Base-by-base conservation (phyloP, 2,797 vertebrate species). In the Synaphobranchus kaupii region DNA sequence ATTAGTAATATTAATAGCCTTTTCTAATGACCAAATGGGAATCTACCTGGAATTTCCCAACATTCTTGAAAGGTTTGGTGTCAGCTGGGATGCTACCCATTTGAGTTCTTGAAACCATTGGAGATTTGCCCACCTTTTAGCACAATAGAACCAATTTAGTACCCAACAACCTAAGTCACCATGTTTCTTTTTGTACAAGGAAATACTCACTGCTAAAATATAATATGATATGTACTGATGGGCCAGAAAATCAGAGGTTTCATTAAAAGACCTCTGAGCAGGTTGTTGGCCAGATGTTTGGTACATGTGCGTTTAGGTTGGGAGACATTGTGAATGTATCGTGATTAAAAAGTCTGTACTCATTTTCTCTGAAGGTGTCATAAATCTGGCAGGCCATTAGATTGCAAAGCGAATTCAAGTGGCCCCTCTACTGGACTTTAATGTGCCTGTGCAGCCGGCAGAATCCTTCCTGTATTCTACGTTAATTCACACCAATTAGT, bases 311-410 rank as follows among this genome's bases (percentile, higher is more conserved):
- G 90, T 92, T 91, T 82, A 84, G 78, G 84, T 84, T 58, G 85
- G 66, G 87, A 84, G 63, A 83, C 48, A 86, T 88, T 84, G 86
- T 90, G 90, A 85, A 2, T 87, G 80, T 89, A 91, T 93, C 94
- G 94, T 94, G 92, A 94, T 94, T 93, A 94, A 93, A 94, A 94
- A 94, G 92, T 93, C 93, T 92, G 92, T 93, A 91, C 90, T 93
- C 93, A 94, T 94, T 94, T 94, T 92, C 91, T 90, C 87, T 88
- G 92, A 92, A 91, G 89, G 92, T 90, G 87, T 93, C 88, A 90
- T 89, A 91, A 89, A 88, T 90, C 88, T 92, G 90, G 89, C 89
- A 86, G 84, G 89, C 87, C 87, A 71, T 90, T 87, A 84, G 88
- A 84, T 85, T 90, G 88, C 88, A 89, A 90, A 89, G 83, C 80